Evolutionary conservation across 2,113 vertebrate species (phyloP).

Genomic region (Elephas maximus): DNA sequence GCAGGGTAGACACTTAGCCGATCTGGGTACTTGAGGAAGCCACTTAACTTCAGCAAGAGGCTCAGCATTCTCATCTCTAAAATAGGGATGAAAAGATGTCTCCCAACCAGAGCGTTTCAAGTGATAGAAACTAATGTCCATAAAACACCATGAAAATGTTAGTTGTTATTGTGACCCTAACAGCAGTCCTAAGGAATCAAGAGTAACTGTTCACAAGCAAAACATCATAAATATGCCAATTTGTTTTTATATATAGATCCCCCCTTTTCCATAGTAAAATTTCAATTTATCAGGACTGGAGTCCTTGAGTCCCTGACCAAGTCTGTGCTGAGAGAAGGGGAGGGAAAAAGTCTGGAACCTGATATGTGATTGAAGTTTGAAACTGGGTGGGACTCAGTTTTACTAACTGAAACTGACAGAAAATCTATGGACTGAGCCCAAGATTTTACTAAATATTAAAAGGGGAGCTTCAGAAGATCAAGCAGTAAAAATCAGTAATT

Average conservation of each 20-base stretch:
- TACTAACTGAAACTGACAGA: background rate
- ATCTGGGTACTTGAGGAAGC: background rate
- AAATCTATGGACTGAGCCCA: background rate
- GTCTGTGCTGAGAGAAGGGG: background rate
- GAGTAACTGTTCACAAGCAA: background rate
- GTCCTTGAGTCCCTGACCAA: background rate
- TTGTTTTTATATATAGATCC: background rate
- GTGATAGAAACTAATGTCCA: too few relatives aligned
- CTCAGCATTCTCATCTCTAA: background rate
- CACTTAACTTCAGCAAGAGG: background rate
- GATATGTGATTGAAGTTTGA: background rate
- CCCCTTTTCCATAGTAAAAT: background rate
- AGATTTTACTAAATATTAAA: background rate
- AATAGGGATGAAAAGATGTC: background rate
- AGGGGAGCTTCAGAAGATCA: background rate
- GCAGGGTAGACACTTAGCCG: background rate
- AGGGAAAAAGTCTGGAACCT: background rate
- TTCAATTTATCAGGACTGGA: background rate
- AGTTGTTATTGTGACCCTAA: background rate
- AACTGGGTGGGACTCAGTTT: background rate
- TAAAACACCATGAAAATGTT: background rate
- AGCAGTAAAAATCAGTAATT: background rate
- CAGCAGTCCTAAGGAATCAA: background rate
- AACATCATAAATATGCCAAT: background rate
- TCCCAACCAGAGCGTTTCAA: background rate